Base-by-base conservation (phyloP, 1,140 invertebrate species). In the Drosophila insularis region DNA sequence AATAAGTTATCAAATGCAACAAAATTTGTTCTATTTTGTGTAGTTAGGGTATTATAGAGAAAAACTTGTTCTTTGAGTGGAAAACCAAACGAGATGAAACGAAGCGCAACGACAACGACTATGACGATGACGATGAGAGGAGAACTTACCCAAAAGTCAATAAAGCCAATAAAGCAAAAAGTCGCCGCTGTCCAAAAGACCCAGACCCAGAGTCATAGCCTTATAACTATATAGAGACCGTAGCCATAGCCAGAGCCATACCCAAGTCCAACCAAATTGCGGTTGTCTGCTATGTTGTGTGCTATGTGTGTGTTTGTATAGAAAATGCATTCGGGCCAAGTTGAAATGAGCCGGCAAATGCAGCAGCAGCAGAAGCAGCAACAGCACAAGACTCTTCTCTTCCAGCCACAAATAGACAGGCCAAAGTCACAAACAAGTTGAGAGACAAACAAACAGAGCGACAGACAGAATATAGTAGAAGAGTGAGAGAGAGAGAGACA, bases 241-340 rank as follows among this genome's bases (percentile, higher is more conserved):
- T 50, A 50, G 43, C 40, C 4, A 3, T 40, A n/a, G 39, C 39
- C 37, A n/a, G 46, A 39, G 60, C 71, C 71, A 74, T 74, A 58
- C 58, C 55, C 72, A 60, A 54, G 53, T 61, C 63, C 74, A 86
- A 70, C 65, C 75, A 74, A 86, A 81, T 79, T 86, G 82, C 63
- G 82, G 79, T 71, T 87, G 74, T 81, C 74, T 78, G 77, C 46
- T 55, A 60, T 31, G 65, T 46, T 63, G 56, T 63, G 46, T 75
- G 4, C 27, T 6, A 27, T 32, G 35, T 60, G 21, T 76, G 64
- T 81, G 81, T 81, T 87, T 86, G 82, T 76, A 76, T 79, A 81
- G 82, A 87, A 87, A 86, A 87, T 86, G 82, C 82, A 86, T 87
- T 86, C 79, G 81, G 81, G 81, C 82, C 81, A 86, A 87, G 78